Evolutionary conservation across 2,797 vertebrate species (phyloP).

Genomic region (Rhadinocentrus ornatus): DNA sequence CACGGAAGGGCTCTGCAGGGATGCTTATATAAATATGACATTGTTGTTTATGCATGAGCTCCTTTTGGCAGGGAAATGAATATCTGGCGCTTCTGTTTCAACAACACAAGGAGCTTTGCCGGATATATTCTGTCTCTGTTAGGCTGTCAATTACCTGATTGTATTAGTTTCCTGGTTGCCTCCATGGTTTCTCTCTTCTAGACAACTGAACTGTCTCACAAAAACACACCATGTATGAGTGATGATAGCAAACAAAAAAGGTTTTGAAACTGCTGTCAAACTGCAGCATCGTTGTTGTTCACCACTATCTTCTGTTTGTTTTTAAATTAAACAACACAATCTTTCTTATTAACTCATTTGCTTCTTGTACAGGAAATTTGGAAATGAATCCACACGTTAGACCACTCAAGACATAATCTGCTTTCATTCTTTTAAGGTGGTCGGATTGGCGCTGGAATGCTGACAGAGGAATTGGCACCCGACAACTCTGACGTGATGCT

Average conservation of each 20-base stretch:
- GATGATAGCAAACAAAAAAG: conserved; percentile 16
- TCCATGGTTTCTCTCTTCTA: conserved; percentile 23
- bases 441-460: conserved; percentile 15
- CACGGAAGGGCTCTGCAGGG: conserved; percentile 63
- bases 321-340: conserved; percentile 34
- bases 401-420: conserved; percentile 27
- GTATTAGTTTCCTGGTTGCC: conserved; percentile 47
- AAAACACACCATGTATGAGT: conserved; percentile 25
- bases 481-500: conserved; percentile 43
- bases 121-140: conserved; percentile 42
- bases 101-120: conserved; percentile 51
- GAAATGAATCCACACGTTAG: conserved; percentile 33
- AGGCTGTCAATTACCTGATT: conserved; percentile 59
- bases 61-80: conserved; percentile 69
- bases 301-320: conserved; percentile 9
- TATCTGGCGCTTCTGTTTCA: conserved; percentile 58
- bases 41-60: conserved; percentile 81
- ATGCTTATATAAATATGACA: conserved; percentile 78
- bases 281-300: conserved; percentile 1
- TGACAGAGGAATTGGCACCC: conserved; percentile 40
- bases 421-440: conserved; percentile 24
- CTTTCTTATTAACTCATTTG: conserved; percentile 8
- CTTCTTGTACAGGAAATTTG: conserved; percentile 25
- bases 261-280: conserved; percentile 18
- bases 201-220: conserved; percentile 27